phyloP scores from a whole-genome alignment of 2,797 vertebrate species.

The Falco naumanni region DNA sequence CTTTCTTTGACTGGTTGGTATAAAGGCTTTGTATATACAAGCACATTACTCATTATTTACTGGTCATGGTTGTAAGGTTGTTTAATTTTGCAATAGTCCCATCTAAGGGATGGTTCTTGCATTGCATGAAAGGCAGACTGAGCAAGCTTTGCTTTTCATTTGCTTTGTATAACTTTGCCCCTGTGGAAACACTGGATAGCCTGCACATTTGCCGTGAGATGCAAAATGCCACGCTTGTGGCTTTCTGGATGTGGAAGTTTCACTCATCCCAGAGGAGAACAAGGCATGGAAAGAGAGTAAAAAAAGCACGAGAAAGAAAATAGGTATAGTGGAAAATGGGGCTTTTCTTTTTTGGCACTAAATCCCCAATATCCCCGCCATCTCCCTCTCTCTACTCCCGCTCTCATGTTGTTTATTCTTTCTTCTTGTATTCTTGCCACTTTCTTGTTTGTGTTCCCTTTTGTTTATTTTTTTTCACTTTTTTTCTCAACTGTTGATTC shows the following conservation, averaged over 20 bases:
- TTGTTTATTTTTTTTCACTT: neutral
- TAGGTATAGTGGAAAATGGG: neutral
- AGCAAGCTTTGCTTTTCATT: neutral
- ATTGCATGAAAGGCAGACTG: conserved; percentile 20
- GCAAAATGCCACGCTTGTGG: neutral
- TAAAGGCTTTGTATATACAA: conserved; percentile 42
- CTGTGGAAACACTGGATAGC: neutral
- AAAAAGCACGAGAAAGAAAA: neutral
- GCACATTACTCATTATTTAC: conserved; percentile 48
- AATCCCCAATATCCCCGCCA: neutral
- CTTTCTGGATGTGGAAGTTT: neutral
- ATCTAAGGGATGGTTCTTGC: conserved; percentile 70
- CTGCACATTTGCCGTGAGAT: neutral
- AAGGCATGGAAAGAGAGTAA: neutral
- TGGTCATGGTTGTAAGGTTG: neutral
- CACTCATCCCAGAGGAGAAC: neutral
- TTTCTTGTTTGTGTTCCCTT: neutral
- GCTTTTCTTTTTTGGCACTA: neutral
- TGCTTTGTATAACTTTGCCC: neutral
- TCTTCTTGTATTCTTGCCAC: neutral
- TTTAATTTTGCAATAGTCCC: conserved; percentile 78
- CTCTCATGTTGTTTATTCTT: neutral
- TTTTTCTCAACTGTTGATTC: neutral
- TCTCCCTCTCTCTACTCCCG: neutral
- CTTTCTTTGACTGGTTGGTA: conserved; percentile 31